Percentiles rank a stretch among this genome's conserved stretches.
Evolutionary conservation across 2,888 invertebrate species (phyloP).

Genomic region (Metalampra italica): DNA sequence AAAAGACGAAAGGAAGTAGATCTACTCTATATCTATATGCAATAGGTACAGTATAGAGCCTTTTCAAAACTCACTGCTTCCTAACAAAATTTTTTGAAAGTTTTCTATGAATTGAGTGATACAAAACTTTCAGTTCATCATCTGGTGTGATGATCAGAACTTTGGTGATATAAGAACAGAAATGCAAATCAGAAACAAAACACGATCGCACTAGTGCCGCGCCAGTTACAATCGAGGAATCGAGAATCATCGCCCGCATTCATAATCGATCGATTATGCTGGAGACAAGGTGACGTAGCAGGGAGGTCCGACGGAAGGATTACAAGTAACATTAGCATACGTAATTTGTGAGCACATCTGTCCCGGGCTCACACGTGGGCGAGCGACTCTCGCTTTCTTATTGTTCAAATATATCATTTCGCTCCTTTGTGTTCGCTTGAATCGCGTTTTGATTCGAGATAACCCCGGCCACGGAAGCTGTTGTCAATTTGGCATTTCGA

Average conservation of each 20-base stretch:
- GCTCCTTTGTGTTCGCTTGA: constrained; percentile 41
- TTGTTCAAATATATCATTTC: constrained; percentile 60
- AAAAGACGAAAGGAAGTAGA: no score
- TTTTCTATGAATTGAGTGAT: no score
- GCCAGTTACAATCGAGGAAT: constrained; percentile 20
- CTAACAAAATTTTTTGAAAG: no score
- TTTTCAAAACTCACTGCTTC: no score
- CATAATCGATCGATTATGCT: constrained; percentile 61
- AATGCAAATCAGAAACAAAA: constrained; percentile 18
- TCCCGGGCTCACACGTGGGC: constrained; percentile 48
- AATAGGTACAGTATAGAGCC: no score
- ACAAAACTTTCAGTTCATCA: no score
- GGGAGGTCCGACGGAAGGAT: constrained; percentile 74
- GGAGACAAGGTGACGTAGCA: constrained; percentile 43
- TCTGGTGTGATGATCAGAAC: no score
- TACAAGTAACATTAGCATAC: constrained; percentile 71
- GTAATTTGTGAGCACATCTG: constrained; percentile 69
- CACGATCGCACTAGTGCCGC: constrained; percentile 29
- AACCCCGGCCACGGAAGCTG: constrained; percentile 39
- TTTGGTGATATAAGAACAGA: no score
- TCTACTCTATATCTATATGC: no score
- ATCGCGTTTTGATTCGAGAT: constrained; percentile 44
- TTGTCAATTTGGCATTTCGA: constrained; percentile 34
- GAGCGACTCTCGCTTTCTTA: constrained; percentile 50
- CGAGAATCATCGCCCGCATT: constrained; percentile 37